These are phyloP conservation scores for Drosophila monieri DNA, from an alignment of 2,888 invertebrate species.

Conservation along the genomic window DNA sequence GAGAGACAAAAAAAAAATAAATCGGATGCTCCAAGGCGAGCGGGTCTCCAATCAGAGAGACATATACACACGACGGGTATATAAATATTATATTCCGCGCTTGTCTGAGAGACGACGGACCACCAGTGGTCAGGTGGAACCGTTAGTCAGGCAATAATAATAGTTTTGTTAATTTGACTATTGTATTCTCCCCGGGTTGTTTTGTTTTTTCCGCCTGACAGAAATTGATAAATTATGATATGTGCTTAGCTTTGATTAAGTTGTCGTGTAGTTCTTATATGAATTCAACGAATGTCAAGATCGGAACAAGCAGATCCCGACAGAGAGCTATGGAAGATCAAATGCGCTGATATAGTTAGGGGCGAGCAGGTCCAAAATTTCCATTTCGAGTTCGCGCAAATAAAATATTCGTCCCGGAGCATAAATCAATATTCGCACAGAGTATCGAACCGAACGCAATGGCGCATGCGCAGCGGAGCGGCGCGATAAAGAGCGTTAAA, in stretches of 20 bases:
- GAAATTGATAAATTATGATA: conserved; percentile 63
- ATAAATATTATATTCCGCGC: conserved; percentile 10
- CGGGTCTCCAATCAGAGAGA: conserved; percentile 46
- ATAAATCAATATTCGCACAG: conserved; percentile 65
- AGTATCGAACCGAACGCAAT: conserved; percentile 19
- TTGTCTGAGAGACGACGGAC: conserved; percentile 32
- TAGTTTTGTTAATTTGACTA: conserved; percentile 72
- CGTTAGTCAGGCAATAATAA: conserved; percentile 68
- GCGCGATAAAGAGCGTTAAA: conserved; percentile 72
- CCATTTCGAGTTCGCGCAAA: conserved; percentile 2
- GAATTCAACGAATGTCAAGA: conserved; percentile 29
- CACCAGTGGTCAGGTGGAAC: conserved; percentile 49
- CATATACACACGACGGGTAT: conserved; percentile 1
- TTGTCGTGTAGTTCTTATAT: conserved; percentile 51
- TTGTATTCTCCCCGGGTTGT: conserved; percentile 50
- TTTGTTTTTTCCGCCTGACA: conserved; percentile 63
- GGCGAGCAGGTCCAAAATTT: conserved; percentile 25
- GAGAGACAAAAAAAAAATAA: conserved; percentile 1
- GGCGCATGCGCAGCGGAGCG: conserved; percentile 49
- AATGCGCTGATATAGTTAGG: conserved; percentile 52
- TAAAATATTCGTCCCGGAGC: conserved; percentile 9
- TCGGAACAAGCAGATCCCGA: not conserved
- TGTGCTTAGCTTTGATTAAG: conserved; percentile 64
- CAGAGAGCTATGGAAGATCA: conserved; percentile 34
- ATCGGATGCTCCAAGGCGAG: conserved; percentile 56